These are phyloP conservation scores for Leguminivora glycinivorella DNA, from an alignment of 1,140 invertebrate genomes.

Conservation along the genomic window DNA sequence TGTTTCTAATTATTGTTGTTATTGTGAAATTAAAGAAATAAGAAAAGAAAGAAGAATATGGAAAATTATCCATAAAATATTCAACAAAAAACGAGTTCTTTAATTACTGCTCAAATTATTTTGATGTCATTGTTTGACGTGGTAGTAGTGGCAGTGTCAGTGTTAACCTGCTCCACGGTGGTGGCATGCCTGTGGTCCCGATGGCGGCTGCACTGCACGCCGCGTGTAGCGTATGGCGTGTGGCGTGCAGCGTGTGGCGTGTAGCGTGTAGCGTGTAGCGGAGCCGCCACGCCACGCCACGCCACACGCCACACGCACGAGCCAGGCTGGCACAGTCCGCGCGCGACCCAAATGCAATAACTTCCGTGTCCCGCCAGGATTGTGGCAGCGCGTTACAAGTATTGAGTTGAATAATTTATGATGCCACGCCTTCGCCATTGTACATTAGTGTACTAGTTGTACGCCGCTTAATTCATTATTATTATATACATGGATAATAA, in stretches of 20 bases:
- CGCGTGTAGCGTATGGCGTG: too few relatives aligned
- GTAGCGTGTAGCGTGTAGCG: too few relatives aligned
- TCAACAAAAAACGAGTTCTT: not conserved
- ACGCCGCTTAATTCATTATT: constrained; percentile 70
- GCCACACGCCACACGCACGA: not conserved
- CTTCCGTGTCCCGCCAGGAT: not conserved
- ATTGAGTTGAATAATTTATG: constrained; percentile 17
- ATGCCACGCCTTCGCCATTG: constrained; percentile 57
- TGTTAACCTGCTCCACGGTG: not conserved
- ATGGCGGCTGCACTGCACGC: not conserved
- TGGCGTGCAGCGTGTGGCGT: too few relatives aligned
- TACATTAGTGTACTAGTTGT: constrained; percentile 71
- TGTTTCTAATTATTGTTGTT: too few relatives aligned
- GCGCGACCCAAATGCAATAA: not conserved
- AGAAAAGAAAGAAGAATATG: too few relatives aligned
- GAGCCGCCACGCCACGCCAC: too few relatives aligned
- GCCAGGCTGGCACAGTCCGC: not conserved
- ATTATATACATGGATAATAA: constrained; percentile 72
- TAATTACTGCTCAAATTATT: not conserved
- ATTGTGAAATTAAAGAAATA: too few relatives aligned
- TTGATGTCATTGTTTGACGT: too few relatives aligned
- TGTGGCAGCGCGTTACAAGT: not conserved
- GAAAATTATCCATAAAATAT: too few relatives aligned
- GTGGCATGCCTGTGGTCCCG: not conserved
- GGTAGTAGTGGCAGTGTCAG: not conserved